These are phyloP conservation scores for Nasua narica DNA, from an alignment of 2,797 vertebrate genomes.

Conservation along the genomic window DNA sequence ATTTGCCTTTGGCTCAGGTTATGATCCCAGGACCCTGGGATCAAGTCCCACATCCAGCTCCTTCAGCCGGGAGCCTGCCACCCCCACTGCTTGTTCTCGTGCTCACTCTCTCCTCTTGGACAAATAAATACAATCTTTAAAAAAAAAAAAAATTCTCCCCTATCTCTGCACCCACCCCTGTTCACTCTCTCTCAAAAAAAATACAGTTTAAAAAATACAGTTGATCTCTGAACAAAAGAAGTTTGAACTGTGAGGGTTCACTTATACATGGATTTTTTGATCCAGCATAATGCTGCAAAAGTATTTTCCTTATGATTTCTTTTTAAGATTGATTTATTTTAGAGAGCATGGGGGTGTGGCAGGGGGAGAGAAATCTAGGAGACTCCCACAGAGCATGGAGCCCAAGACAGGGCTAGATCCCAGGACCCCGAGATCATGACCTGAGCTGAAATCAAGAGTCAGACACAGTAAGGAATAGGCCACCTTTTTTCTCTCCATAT, in stretches of 20 bases:
- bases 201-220: neutral
- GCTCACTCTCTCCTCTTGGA: too few species aligned
- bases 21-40: too few species aligned
- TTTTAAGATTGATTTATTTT: neutral
- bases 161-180: neutral
- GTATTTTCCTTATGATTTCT: neutral
- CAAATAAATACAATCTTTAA: too few species aligned
- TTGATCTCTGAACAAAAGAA: neutral
- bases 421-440: neutral
- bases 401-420: neutral
- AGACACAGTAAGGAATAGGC: neutral
- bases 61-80: too few species aligned
- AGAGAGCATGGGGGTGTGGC: neutral
- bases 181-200: neutral
- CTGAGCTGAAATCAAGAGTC: neutral
- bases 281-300: neutral
- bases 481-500: neutral
- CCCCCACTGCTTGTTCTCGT: too few species aligned
- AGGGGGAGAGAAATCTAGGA: neutral
- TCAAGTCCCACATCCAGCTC: too few species aligned
- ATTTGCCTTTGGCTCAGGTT: too few species aligned
- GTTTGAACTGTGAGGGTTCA: neutral
- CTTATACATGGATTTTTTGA: neutral
- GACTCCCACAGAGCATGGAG: neutral
- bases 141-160: too few species aligned